Conservation (phyloP, 2,888 invertebrate genomes). For the Uropetala carovei region DNA sequence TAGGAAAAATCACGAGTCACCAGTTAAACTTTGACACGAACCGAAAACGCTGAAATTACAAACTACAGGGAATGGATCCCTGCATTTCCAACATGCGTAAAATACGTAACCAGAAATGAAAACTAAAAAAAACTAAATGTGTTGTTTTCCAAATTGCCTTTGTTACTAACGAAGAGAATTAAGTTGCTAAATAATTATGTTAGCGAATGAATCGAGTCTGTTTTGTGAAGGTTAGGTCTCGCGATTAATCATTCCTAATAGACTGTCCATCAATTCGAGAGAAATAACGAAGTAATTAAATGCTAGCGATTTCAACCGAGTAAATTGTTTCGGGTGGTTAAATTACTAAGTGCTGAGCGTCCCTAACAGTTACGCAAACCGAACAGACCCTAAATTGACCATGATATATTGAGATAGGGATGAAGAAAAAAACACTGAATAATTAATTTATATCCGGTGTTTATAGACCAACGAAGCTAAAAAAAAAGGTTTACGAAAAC, state of each 20-base stretch:
- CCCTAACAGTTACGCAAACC: not conserved
- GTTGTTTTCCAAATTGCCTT: not conserved
- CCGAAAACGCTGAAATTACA: too few species aligned
- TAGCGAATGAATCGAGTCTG: not conserved
- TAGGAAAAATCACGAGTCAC: too few species aligned
- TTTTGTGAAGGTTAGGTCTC: not conserved
- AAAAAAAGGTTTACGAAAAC: too few species aligned
- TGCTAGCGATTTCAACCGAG: constrained; percentile 27
- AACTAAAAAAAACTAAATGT: too few species aligned
- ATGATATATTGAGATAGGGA: constrained; percentile 3
- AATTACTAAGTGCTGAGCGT: constrained; percentile 37
- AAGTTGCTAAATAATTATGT: constrained; percentile 2
- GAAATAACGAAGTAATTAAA: constrained; percentile 58
- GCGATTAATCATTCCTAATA: constrained; percentile 57
- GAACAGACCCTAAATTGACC: not conserved
- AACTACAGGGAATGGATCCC: too few species aligned
- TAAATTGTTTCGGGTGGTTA: constrained; percentile 17
- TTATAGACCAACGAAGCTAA: too few species aligned
- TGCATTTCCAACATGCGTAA: too few species aligned
- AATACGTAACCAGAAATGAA: too few species aligned
- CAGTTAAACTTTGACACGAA: too few species aligned
- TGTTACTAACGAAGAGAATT: not conserved
- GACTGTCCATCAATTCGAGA: constrained; percentile 42
- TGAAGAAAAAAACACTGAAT: too few species aligned
- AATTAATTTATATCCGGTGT: too few species aligned